Base-by-base conservation (phyloP, 1,140 invertebrate genomes). In the Drosophila pachea region DNA sequence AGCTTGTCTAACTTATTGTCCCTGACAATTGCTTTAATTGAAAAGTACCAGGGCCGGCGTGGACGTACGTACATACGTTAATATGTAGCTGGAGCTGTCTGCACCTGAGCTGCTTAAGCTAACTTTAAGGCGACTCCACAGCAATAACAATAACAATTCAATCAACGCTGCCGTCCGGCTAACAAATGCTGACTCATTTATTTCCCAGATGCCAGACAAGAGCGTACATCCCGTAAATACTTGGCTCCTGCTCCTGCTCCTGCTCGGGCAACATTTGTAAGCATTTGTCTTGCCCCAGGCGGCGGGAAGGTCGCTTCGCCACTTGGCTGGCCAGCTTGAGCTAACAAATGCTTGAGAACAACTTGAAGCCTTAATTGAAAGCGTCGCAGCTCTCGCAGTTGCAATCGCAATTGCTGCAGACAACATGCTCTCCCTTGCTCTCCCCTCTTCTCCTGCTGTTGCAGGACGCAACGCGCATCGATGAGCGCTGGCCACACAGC, bases 21-120 rank as follows among this genome's bases (percentile, higher is more conserved):
- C 81, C 69, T 77, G 81, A 81, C 81, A 86, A 86, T 86, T 74
- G 81, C 77, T 86, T 86, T 86, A 86, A 86, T 86, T 86, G 82
- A 81, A 81, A 86, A 81, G 73, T 60, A 38, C 45, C 62, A 14
- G 42, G 38, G n/a, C 12, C 31, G 31, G 16, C 40, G n/a, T 9
- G 42, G 4, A 42, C 8, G 11, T 4, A 32, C 7, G 42, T 47
- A 29, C n/a, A 53, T 54, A 54, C 38, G 36, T 31, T 29, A 5
- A 59, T 47, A 11, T 38, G 43, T 49, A 9, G 68, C 43, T 33
- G 14, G 16, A 14, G 40, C 29, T n/a, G 54, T 22, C 38, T 40
- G 5, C 31, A 8, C 22, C 43, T 42, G 33, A 42, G 49, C 54
- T 40, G 43, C 32, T 64, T 36, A 60, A 69, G 43, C 38, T 38